These are phyloP conservation scores for Phoxinus dragarum DNA, from an alignment of 2,797 vertebrate species.

Conservation along the genomic window DNA sequence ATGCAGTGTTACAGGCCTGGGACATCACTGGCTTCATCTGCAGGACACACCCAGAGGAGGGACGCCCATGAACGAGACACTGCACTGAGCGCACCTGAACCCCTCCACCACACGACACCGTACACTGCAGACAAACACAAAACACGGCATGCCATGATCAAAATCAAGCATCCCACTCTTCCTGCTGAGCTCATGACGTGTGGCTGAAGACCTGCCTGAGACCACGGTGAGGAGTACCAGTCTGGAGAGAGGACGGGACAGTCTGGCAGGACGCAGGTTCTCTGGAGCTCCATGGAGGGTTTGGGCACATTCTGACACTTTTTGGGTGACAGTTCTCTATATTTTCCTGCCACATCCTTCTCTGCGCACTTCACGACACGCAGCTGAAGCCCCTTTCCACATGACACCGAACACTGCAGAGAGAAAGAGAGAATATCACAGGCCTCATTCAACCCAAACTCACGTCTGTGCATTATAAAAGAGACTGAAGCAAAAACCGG, in stretches of 20 bases:
- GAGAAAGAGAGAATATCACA: conserved; percentile 18
- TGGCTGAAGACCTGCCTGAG: conserved; percentile 75
- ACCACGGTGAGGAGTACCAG: conserved; percentile 88
- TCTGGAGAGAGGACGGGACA: conserved; percentile 73
- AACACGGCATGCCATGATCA: conserved; percentile 29
- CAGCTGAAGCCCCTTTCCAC: conserved; percentile 82
- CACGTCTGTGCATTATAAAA: background rate
- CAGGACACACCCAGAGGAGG: conserved; percentile 73
- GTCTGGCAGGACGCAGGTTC: conserved; percentile 72
- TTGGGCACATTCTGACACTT: conserved; percentile 83
- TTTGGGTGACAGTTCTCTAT: conserved; percentile 81
- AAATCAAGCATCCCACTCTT: conserved; percentile 6
- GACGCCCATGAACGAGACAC: conserved; percentile 79
- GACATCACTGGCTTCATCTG: conserved; percentile 80
- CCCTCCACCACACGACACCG: conserved; percentile 90
- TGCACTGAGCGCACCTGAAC: conserved; percentile 84
- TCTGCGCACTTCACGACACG: conserved; percentile 86
- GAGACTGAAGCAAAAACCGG: background rate
- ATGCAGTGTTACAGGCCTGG: conserved; percentile 87
- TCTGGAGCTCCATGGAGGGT: conserved; percentile 80
- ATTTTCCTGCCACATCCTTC: conserved; percentile 84
- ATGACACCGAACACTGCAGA: conserved; percentile 86
- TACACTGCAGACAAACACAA: conserved; percentile 78
- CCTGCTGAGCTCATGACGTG: background rate
- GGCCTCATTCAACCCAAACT: background rate